Base-by-base conservation (phyloP, 2,113 vertebrate genomes). In the Glareola pratincola region DNA sequence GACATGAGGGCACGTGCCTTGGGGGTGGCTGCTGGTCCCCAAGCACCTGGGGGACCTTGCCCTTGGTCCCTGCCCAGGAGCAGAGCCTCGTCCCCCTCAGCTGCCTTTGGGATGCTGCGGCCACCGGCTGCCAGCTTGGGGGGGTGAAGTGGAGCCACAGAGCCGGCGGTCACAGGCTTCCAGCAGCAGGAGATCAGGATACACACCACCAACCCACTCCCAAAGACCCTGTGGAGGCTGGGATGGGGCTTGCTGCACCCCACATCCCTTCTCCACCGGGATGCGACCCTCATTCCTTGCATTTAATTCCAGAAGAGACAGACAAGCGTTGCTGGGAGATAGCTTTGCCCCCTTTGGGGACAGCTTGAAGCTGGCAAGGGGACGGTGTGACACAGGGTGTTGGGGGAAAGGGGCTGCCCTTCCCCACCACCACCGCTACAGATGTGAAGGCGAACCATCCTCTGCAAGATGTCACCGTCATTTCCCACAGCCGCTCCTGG, bases 11-110 rank as follows among this genome's bases (percentile, higher is more conserved):
- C 24, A 19, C 1, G 1, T 69, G 59, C 29, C 67, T 73, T 45
- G 41, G 14, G 2, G 3, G 29, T 36, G 63, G 77, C 24, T 76
- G 48, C 37, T 2, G 6, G 8, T 20, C 12, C 21, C 18, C 1
- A 3, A 43, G 34, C 17, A 19, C 68, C 41, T 47, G 51, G 36
- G 15, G 23, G 69, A 54, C 20, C 41, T 41, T 32, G 22, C 24
- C 8, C 27, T 36, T 32, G 8, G 12, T 53, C 41, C 41, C 32
- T 53, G 32, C 5, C 15, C 1, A 3, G 34, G 50, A 54, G 17
- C 0, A 0, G 34, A 39, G 22, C 53, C 32, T 45, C 0, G 0
- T 66, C 30, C 30, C 62, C 39, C n/a, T n/a, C 12, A 43, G 43
- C 27, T 71, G n/a, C 62, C 82, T 73, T 63, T 48, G 53, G 30